A percentile compares a stretch with the other conserved stretches of the same genome.
phyloP scores from a whole-genome alignment of 2,113 vertebrate species.

The Crocuta crocuta region DNA sequence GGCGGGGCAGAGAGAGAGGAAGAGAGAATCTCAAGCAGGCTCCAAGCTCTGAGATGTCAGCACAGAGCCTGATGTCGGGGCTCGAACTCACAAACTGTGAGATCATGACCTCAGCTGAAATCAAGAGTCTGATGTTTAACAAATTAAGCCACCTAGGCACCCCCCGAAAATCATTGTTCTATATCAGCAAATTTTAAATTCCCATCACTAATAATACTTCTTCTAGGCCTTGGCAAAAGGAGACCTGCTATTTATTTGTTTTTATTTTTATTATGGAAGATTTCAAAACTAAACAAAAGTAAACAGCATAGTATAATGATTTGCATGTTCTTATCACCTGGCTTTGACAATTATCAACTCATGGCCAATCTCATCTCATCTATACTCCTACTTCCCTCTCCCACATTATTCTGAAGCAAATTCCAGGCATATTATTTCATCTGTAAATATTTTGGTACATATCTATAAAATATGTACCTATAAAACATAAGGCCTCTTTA shows the following conservation, averaged over 20 bases:
- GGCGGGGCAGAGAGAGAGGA: too few relatives aligned
- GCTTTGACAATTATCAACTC: neutral
- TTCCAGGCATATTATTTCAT: conserved; percentile 3
- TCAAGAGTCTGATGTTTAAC: too few relatives aligned
- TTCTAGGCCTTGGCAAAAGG: neutral
- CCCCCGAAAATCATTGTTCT: neutral
- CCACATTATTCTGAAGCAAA: neutral
- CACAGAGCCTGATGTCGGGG: too few relatives aligned
- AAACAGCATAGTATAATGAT: neutral
- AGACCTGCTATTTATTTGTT: neutral
- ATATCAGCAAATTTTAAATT: neutral
- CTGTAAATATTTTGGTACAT: neutral
- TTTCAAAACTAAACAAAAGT: conserved; percentile 24
- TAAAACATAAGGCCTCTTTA: neutral
- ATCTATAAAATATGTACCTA: neutral
- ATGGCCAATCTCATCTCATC: neutral
- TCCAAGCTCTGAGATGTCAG: too few relatives aligned
- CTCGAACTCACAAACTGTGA: too few relatives aligned
- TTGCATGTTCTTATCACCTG: neutral
- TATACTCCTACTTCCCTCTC: neutral
- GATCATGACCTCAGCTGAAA: too few relatives aligned
- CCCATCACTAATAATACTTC: neutral
- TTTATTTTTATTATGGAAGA: conserved; percentile 34
- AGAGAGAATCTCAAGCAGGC: too few relatives aligned
- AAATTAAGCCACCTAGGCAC: too few relatives aligned